These are phyloP conservation scores for Sarcophaga peregrina DNA, from an alignment of 1,140 invertebrate species.

Conservation along the genomic window DNA sequence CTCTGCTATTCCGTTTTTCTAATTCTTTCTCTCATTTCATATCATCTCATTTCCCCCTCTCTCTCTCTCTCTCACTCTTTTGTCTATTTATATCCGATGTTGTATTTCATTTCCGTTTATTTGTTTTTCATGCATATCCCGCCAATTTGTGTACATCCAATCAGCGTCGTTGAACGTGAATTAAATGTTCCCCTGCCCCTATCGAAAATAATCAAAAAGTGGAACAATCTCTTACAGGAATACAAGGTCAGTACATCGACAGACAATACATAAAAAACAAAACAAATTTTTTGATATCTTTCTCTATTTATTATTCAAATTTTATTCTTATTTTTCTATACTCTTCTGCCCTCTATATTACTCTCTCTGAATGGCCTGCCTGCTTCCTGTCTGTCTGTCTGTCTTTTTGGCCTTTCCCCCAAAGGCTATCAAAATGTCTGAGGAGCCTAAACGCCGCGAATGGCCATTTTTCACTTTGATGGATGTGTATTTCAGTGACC, in stretches of 20 bases:
- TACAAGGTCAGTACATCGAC: slow-evolving; percentile 56
- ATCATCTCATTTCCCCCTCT: not conserved
- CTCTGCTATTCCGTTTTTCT: too few species aligned
- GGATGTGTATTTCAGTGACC: slow-evolving; percentile 66
- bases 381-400: too few species aligned
- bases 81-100: slow-evolving; percentile 26
- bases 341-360: not conserved
- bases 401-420: not conserved
- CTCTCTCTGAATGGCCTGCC: not conserved
- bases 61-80: not conserved
- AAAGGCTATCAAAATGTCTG: slow-evolving; percentile 65
- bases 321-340: not conserved
- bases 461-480: slow-evolving; percentile 66
- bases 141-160: not conserved
- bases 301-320: not conserved
- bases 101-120: slow-evolving; percentile 20
- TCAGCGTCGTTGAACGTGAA: slow-evolving; percentile 64
- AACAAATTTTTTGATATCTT: not conserved
- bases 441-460: slow-evolving; percentile 66
- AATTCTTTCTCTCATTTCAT: too few species aligned
- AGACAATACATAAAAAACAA: not conserved
- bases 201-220: slow-evolving; percentile 67
- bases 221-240: slow-evolving; percentile 66
- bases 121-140: slow-evolving; percentile 17
- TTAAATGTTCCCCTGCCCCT: slow-evolving; percentile 65